Base-by-base conservation (phyloP, 1,140 invertebrate genomes). In the Micrasema minimum region DNA sequence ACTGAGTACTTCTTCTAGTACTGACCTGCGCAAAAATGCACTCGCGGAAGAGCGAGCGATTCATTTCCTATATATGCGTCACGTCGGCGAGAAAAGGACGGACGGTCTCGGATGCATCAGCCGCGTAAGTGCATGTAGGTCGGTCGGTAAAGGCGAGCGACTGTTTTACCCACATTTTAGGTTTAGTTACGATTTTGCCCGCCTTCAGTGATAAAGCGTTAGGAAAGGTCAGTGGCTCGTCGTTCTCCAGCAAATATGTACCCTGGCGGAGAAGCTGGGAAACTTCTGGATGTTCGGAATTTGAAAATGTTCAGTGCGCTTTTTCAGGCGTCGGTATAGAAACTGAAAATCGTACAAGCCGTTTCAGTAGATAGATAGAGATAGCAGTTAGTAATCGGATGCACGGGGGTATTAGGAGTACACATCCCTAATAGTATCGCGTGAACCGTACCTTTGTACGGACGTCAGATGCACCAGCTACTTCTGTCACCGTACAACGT, bases 41-140 rank as follows among this genome's bases (percentile, higher is more conserved):
- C 22, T 46, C 66, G 37, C 22, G 81, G 79, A 79, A 80, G 80
- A 79, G 59, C 78, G 76, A 76, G 75, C 77, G 26, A 31, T 26
- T 65, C 45, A 51, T 14, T 50, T 66, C 62, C 62, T 62, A 20
- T 12, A 45, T 45, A 37, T 18, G 41, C 57, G 38, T 62, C 20
- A 18, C 57, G 20, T 14, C 57, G 10, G 57, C 22, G 18, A 45
- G 57, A 62, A 11, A 45, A 62, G 57, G 57, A 62, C 57, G 41
- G 57, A 62, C n/a, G 3, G 14, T n/a, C 37, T 59, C 65, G 51
- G 61, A 23, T 73, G 72, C 72, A 70, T 31, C 65, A 82, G n/a
- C n/a, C n/a, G n/a, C n/a, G n/a, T n/a, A n/a, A 83, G 82, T 85
- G 82, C 83, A 85, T 83, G 78, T 83, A 80, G 81, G 81, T 84